A percentile compares a stretch with the other conserved stretches of the same genome.
These are phyloP conservation scores for Cyprinodon variegatus DNA, from an alignment of 2,113 vertebrate species.

Conservation along the genomic window DNA sequence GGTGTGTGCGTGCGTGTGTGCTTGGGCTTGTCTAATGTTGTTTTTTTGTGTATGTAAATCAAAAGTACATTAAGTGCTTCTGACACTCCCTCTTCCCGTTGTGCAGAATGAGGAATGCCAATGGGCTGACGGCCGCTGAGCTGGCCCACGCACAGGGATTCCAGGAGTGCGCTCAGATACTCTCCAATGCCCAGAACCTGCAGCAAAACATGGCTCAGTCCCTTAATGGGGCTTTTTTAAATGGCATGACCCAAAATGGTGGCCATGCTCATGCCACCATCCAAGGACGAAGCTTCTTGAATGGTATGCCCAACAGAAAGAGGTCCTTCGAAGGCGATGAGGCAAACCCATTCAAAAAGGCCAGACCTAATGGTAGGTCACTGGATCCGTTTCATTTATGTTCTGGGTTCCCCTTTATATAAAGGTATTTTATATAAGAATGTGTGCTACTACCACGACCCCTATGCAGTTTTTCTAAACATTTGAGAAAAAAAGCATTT, in stretches of 20 bases:
- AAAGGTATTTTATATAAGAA: not conserved
- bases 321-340: constrained; percentile 89
- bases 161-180: constrained; percentile 93
- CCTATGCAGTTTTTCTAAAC: not conserved
- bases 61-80: constrained; percentile 40
- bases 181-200: constrained; percentile 94
- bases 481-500: not conserved
- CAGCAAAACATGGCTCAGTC: constrained; percentile 80
- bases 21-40: constrained; percentile 42
- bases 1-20: constrained; percentile 14
- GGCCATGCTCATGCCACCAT: constrained; percentile 81
- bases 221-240: constrained; percentile 82
- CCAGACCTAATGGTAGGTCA: constrained; percentile 87
- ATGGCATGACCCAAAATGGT: constrained; percentile 84
- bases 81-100: constrained; percentile 88
- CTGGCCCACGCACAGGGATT: constrained; percentile 98
- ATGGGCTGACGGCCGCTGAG: constrained; percentile 97
- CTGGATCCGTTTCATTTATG: not conserved
- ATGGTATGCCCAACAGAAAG: constrained; percentile 88
- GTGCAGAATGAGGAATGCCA: constrained; percentile 98
- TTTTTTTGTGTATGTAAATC: constrained; percentile 46
- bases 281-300: constrained; percentile 80
- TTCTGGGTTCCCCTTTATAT: not conserved
- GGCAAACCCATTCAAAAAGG: constrained; percentile 88
- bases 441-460: not conserved